phyloP scores from a whole-genome alignment of 2,113 vertebrate genomes.

The Toxotes chatareus region DNA sequence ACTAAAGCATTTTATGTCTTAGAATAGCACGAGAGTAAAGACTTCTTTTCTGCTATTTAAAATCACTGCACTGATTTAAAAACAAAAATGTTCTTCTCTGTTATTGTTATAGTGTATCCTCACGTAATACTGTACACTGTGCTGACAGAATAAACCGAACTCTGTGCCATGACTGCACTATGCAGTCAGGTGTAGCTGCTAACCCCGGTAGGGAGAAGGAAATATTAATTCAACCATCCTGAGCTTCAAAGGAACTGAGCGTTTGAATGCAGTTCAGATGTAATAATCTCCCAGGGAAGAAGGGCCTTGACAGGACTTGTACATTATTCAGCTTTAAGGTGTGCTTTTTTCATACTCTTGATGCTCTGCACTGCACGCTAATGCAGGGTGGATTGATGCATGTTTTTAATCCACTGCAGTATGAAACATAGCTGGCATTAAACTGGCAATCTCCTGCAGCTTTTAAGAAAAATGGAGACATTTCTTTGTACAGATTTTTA shows the following conservation, averaged over 20 bases:
- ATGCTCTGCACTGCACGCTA: background rate
- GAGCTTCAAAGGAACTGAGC: slow-evolving; percentile 33
- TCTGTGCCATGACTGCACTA: background rate
- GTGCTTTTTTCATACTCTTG: background rate
- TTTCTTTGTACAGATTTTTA: background rate
- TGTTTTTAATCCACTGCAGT: slow-evolving; percentile 21
- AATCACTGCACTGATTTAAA: background rate
- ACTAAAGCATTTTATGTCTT: background rate
- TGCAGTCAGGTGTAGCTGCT: slow-evolving; percentile 25
- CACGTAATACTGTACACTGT: background rate
- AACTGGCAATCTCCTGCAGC: background rate
- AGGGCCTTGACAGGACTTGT: slow-evolving; percentile 9
- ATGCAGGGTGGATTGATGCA: slow-evolving; percentile 6
- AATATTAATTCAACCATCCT: slow-evolving; percentile 7
- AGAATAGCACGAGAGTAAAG: background rate
- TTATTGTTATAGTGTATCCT: background rate
- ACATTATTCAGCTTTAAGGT: slow-evolving; percentile 12
- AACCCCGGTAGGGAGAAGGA: background rate
- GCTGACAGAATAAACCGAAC: background rate
- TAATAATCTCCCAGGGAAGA: slow-evolving; percentile 27
- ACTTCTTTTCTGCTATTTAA: background rate
- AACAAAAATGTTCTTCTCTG: background rate
- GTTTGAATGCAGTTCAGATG: slow-evolving; percentile 35
- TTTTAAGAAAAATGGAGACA: background rate
- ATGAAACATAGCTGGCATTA: background rate